phyloP scores from a whole-genome alignment of 2,888 invertebrate species.

The Xestia c-nigrum region DNA sequence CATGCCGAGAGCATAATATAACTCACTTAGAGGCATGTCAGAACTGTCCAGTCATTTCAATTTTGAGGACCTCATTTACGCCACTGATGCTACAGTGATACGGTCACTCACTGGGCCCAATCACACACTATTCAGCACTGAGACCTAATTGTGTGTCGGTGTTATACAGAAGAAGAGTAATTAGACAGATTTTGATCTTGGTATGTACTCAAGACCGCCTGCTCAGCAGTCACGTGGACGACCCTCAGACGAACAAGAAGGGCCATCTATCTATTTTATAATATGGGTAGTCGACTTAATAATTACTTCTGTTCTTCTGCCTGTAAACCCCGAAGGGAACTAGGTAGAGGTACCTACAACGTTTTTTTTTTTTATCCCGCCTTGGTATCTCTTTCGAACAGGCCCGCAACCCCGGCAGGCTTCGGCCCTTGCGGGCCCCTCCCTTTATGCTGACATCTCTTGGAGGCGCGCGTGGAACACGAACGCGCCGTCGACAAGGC shows the following conservation, averaged over 20 bases:
- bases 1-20: not conserved
- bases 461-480: too few relatives aligned
- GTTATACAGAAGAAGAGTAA: not conserved
- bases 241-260: not conserved
- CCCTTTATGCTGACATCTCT: too few relatives aligned
- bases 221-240: not conserved
- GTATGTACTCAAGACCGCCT: not conserved
- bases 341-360: too few relatives aligned
- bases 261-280: not conserved
- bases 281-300: not conserved
- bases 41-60: not conserved
- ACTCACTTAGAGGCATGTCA: not conserved
- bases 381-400: too few relatives aligned
- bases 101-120: not conserved
- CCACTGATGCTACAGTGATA: not conserved
- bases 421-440: too few relatives aligned
- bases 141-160: not conserved
- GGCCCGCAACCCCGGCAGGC: too few relatives aligned
- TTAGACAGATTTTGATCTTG: not conserved
- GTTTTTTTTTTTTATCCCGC: too few relatives aligned
- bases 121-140: not conserved
- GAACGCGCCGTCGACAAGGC: too few relatives aligned
- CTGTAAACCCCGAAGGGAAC: too few relatives aligned
- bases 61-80: not conserved
- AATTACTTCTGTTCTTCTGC: not conserved